These are phyloP conservation scores for Sinosuthora webbiana DNA, from an alignment of 2,113 vertebrate species.

Conservation along the genomic window DNA sequence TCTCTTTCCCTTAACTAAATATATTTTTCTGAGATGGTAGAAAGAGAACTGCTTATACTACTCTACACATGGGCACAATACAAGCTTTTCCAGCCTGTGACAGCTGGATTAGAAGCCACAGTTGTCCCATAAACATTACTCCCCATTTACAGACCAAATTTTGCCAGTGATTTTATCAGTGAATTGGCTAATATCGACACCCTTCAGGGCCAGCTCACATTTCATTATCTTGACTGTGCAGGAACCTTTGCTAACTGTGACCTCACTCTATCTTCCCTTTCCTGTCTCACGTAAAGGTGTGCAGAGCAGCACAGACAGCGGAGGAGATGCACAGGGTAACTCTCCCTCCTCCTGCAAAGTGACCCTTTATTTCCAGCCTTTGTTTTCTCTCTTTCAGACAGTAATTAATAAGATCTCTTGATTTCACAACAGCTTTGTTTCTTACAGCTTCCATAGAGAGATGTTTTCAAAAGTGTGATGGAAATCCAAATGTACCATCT, in stretches of 20 bases:
- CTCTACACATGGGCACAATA: not conserved
- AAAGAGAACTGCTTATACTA: not conserved
- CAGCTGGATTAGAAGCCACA: not conserved
- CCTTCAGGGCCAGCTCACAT: not conserved
- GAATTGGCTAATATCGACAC: not conserved
- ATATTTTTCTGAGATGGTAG: not conserved
- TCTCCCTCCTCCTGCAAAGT: not conserved
- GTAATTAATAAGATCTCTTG: not conserved
- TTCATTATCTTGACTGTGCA: not conserved
- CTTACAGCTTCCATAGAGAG: not conserved
- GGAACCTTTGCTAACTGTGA: not conserved
- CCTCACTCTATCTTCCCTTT: rapidly evolving
- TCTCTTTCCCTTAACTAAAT: not conserved
- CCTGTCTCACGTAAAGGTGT: not conserved
- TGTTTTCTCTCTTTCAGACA: not conserved
- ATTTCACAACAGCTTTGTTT: not conserved
- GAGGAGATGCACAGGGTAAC: not conserved
- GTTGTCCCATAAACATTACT: not conserved
- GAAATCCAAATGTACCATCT: not conserved
- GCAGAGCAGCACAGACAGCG: not conserved
- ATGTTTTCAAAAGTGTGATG: not conserved
- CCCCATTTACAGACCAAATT: not conserved
- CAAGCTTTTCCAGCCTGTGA: not conserved
- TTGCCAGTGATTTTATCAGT: not conserved
- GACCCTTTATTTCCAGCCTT: not conserved